Evolutionary conservation across 1,140 invertebrate species (phyloP), one percentile per base, ranked within the genome.

Genomic region (Sycobia sp.): DNA sequence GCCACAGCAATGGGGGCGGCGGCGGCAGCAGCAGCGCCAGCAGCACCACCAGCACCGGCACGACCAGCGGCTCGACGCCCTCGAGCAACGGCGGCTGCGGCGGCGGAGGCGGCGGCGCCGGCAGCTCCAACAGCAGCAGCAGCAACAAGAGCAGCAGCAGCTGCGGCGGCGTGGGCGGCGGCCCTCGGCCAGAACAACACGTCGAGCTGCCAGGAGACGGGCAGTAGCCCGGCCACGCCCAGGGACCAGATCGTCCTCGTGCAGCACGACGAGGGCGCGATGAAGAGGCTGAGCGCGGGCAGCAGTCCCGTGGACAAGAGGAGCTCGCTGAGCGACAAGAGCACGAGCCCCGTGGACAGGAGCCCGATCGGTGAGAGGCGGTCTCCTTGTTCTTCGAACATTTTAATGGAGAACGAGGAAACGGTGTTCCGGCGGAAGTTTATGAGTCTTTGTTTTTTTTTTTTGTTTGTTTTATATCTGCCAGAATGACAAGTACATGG

Each of bases 301-400:
- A 80, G 71, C 54, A 81, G 80, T 64, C 78, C 80, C 0, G 71
- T 80, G 18, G 80, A 82, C 46, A 82, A 81, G 67, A 70, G 75
- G 13, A 82, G 78, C 46, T 78, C 77, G 10, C 73, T 76, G 14
- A 82, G 79, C 46, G 79, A 81, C 55, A 80, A 81, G 56, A 80
- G 78, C 9, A 72, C 73, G 27, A 81, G 78, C 55, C 78, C 79
- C 0, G 75, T 80, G 44, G 80, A 82, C 29, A 79, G 79, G 25
- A 77, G 77, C 0, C 62, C 77, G 18, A 67, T 79, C 43, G 79
- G 79, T 56, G 70, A 75, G 41, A 71, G 71, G 67, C 29, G 29
- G 29, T 11, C 11, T n/a, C n/a, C n/a, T n/a, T n/a, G n/a, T n/a
- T n/a, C n/a, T n/a, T n/a, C n/a, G n/a, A n/a, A n/a, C n/a, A n/a